phyloP scores from a whole-genome alignment of 1,140 invertebrate species.

The Pinna nobilis region DNA sequence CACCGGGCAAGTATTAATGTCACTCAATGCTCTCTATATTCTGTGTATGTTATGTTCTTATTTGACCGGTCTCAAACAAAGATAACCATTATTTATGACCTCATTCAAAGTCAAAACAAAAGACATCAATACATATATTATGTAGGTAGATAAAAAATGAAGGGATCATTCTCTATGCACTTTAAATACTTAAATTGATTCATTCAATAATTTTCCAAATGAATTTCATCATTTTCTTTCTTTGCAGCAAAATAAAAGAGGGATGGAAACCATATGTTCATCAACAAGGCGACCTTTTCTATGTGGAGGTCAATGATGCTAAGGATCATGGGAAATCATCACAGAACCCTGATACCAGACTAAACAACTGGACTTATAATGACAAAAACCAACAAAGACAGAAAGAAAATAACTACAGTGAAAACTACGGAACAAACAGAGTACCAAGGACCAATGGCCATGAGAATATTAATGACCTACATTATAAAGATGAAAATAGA shows the following conservation, averaged over 20 bases:
- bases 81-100: not conserved
- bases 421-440: no score
- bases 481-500: no score
- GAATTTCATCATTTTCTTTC: not conserved
- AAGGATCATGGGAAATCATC: no score
- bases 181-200: not conserved
- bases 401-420: no score
- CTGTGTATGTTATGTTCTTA: not conserved
- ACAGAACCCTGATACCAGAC: no score
- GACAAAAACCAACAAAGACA: no score
- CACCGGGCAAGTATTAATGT: no score
- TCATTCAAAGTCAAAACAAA: not conserved
- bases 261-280: constrained; percentile 48
- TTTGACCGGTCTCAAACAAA: not conserved
- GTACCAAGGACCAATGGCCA: no score
- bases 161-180: not conserved
- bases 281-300: constrained; percentile 53
- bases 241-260: constrained; percentile 39
- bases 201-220: not conserved
- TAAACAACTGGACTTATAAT: no score
- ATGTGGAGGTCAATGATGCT: constrained; percentile 47
- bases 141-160: not conserved
- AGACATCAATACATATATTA: not conserved
- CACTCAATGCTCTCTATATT: not conserved
- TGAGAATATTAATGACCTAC: no score